Base-by-base conservation (phyloP, 2,888 invertebrate genomes). In the Chymomyza procnemis region DNA sequence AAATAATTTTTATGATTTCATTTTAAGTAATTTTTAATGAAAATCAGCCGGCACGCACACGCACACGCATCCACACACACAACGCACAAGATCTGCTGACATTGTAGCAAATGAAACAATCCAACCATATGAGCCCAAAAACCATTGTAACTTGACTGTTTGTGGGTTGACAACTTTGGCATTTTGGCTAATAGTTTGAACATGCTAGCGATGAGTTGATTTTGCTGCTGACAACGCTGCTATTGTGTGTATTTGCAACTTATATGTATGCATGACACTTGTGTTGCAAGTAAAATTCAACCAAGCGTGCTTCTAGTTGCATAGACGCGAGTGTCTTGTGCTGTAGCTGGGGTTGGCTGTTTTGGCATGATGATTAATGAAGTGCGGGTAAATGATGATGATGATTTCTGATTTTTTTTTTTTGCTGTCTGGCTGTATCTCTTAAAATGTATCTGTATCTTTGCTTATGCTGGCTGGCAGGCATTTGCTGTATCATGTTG, bases 341-440 rank as follows among this genome's bases (percentile, higher is more conserved):
- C 41, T 19, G 16, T 60, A 30, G 19, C 66, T 62, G 57, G 61
- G 81, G 73, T 78, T 78, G 85, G 80, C 85, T 80, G 73, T 78
- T 88, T 88, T 89, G 89, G 89, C 87, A 85, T 79, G 85, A 89
- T 90, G 90, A 90, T 90, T 90, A 90, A 90, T 90, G 90, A 90
- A 90, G 89, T 90, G 90, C 90, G 89, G 88, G 81, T 84, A 81
- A 85, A 80, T 78, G 78, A 73, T 67, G 72, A 67, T 67, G 76
- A 54, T 69, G 66, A 64, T 74, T 68, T 64, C 58, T 54, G 58
- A 47, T 55, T 64, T 26, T 26, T 26, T 26, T 26, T 26, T 26
- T 26, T 61, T 59, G 30, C 56, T 62, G 14, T 19, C 9, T 22
- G 56, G 14, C 12, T 41, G 18, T 48, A n/a, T 48, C 48, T 48